A percentile compares a stretch with the other conserved stretches of the same genome.
Evolutionary conservation across 1,140 invertebrate species (phyloP).

Genomic region (Megathymus violae): DNA sequence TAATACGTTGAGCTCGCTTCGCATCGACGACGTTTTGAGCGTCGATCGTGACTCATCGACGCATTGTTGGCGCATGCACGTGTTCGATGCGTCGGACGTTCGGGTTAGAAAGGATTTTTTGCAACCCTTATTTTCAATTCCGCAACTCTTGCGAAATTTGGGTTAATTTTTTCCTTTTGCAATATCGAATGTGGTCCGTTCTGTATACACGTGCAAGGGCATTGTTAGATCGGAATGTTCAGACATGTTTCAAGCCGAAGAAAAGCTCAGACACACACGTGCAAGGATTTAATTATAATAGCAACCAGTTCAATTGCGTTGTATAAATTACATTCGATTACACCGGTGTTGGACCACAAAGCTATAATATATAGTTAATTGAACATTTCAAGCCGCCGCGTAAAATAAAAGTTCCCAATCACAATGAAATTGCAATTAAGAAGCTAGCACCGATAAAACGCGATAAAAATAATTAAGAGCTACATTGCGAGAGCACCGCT

Average conservation of each 20-base stretch:
- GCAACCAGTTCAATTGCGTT: constrained; percentile 14
- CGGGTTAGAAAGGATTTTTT: constrained; percentile 81
- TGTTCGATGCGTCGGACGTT: constrained; percentile 70
- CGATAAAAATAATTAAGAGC: constrained; percentile 53
- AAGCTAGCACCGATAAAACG: constrained; percentile 35
- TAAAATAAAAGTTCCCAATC: constrained; percentile 57
- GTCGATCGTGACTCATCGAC: constrained; percentile 74
- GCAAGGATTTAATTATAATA: constrained; percentile 33
- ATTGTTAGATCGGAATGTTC: constrained; percentile 51
- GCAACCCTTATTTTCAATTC: constrained; percentile 78
- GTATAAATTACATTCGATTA: constrained; percentile 26
- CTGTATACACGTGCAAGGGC: constrained; percentile 70
- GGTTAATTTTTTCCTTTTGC: constrained; percentile 69
- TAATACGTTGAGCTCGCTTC: constrained; percentile 66
- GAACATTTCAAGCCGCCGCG: constrained; percentile 41
- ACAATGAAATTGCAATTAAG: constrained; percentile 54
- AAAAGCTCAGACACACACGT: constrained; percentile 35
- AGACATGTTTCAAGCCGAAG: constrained; percentile 35
- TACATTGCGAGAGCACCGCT: constrained; percentile 35
- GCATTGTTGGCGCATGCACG: constrained; percentile 76
- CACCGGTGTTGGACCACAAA: constrained; percentile 9
- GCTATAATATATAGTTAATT: constrained; percentile 50
- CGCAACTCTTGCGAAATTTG: constrained; percentile 82
- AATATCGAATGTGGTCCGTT: constrained; percentile 50
- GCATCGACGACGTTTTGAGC: constrained; percentile 63